phyloP scores from a whole-genome alignment of 2,113 vertebrate genomes.

The Sinocyclocheilus rhinocerous region DNA sequence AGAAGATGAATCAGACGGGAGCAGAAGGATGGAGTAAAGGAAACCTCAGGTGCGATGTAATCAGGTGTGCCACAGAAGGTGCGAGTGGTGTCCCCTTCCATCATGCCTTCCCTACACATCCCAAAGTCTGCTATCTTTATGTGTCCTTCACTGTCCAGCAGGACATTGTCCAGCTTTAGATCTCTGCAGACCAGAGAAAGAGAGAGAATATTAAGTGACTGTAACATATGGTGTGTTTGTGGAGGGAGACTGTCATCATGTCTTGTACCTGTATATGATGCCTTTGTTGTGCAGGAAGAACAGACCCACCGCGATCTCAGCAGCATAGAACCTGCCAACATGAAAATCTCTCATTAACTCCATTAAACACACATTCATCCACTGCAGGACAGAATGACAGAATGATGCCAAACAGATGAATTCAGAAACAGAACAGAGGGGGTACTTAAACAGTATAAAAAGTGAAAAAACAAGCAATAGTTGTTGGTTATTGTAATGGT shows the following conservation, averaged over 20 bases:
- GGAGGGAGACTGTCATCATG: background rate
- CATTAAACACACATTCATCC: slow-evolving; percentile 10
- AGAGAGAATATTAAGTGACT: slow-evolving; percentile 2
- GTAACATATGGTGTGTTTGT: background rate
- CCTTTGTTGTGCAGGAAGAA: slow-evolving; percentile 90
- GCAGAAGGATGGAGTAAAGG: background rate
- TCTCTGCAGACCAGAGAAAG: slow-evolving; percentile 72
- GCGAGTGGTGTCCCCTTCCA: slow-evolving; percentile 81
- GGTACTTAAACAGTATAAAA: background rate
- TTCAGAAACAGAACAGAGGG: background rate
- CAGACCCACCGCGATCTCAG: slow-evolving; percentile 86
- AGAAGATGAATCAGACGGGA: slow-evolving; percentile 15
- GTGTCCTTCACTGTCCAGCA: slow-evolving; percentile 88
- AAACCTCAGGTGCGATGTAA: slow-evolving; percentile 91
- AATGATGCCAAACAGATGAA: slow-evolving; percentile 5
- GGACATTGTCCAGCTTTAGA: slow-evolving; percentile 90
- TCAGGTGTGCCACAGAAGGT: slow-evolving; percentile 92
- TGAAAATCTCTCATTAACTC: slow-evolving; percentile 9
- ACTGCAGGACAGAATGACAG: slow-evolving; percentile 35
- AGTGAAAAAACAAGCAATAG: background rate
- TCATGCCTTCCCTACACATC: slow-evolving; percentile 90
- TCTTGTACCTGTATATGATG: slow-evolving; percentile 86
- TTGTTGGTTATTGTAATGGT: background rate
- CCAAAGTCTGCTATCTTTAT: slow-evolving; percentile 93
- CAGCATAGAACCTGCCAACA: slow-evolving; percentile 83